Evolutionary conservation across 2,888 invertebrate species (phyloP), one percentile per base, ranked within the genome.

Genomic region (Aporophyla lueneburgensis): DNA sequence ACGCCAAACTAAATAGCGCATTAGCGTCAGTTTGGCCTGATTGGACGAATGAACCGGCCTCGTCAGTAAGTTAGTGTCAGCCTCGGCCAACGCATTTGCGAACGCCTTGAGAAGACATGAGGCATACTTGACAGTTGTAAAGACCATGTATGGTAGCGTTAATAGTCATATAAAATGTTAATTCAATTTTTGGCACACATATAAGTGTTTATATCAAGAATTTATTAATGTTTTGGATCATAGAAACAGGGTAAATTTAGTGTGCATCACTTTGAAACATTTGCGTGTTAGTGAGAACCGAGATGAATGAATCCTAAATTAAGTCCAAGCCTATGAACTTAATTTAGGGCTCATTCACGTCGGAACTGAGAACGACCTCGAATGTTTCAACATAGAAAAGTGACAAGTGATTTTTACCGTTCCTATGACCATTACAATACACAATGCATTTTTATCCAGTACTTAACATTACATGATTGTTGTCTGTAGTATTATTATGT

Each of bases 371-470:
- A 68, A 56, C 5, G 1, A 27, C 21, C 14, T 24, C 12, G 5
- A 58, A 9, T 58, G n/a, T 56, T 33, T 53, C 46, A 27, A 12
- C 16, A 14, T 40, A 56, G 4, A 7, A 12, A 21, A 53, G n/a
- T 49, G 27, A 58, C 21, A 19, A 43, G 56, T 66, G 56, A 46
- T 14, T 58, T 12, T 33, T 1, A 33, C 33, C 21, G 70, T 68
- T 63, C 1, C 70, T 80, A 74, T 69, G 66, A 84, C 56, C 81
- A 1, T 63, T 19, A 72, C 40, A 1, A 67, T 19, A 72, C 40
- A 51, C 27, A 75, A 40, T 70, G 81, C 76, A 81, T 85, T 83
- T 85, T 85, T 40, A 24, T 54, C 14, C 6, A 58, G 49, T 84
- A 69, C 21, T 58, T 74, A 14, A 54, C 9, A 56, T 59, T 56